Percentiles rank a stretch among this genome's conserved stretches.
These are phyloP conservation scores for Ormyrus thymus DNA, from an alignment of 2,888 invertebrate species.

Conservation along the genomic window DNA sequence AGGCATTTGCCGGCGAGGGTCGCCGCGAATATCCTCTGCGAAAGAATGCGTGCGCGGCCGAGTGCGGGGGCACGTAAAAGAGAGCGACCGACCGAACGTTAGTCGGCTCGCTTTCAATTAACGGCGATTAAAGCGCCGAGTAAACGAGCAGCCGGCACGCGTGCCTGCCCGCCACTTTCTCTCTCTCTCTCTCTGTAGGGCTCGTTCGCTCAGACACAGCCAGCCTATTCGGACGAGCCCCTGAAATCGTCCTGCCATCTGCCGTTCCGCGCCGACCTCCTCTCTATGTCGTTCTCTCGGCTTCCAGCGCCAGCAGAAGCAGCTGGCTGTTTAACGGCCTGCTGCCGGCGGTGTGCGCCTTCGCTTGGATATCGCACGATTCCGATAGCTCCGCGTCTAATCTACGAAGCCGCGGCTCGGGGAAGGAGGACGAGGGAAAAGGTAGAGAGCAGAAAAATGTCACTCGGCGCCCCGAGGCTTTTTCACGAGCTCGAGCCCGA, in stretches of 20 bases:
- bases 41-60: not conserved
- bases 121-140: conserved; percentile 61
- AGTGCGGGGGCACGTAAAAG: not conserved
- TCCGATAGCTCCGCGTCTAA: too few relatives aligned
- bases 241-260: conserved; percentile 46
- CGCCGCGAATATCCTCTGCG: too few relatives aligned
- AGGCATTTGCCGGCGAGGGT: too few relatives aligned
- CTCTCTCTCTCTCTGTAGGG: conserved; percentile 17
- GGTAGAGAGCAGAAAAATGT: not conserved
- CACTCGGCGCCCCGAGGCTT: not conserved
- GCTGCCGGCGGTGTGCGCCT: not conserved
- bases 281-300: not conserved
- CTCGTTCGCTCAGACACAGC: not conserved
- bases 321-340: conserved; percentile 15
- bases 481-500: not conserved
- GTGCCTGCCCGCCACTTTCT: conserved; percentile 37
- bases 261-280: conserved; percentile 17
- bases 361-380: too few relatives aligned
- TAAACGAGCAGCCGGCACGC: conserved; percentile 64
- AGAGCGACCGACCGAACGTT: conserved; percentile 26
- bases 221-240: not conserved
- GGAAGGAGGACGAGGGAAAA: not conserved
- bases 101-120: conserved; percentile 63
- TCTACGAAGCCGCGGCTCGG: too few relatives aligned
- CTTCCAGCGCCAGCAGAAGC: too few relatives aligned